Conservation (phyloP, 2,113 vertebrate genomes). For the Clinocottus analis region DNA sequence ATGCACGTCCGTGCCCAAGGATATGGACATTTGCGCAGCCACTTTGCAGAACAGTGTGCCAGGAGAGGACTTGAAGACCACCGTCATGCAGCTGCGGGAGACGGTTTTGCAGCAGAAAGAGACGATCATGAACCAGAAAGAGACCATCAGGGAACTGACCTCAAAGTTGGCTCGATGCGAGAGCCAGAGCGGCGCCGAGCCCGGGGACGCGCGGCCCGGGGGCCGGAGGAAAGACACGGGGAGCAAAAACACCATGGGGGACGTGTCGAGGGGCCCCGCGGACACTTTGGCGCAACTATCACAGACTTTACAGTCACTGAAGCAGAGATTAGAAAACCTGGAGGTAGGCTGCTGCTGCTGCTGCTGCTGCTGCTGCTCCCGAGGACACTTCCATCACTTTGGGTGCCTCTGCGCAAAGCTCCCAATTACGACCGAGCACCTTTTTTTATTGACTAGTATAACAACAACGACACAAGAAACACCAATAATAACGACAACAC, state of each 20-base stretch:
- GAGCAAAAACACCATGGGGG: slow-evolving; percentile 95
- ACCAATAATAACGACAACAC: background rate
- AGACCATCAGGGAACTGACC: slow-evolving; percentile 96
- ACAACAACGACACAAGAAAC: background rate
- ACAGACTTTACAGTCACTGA: slow-evolving; percentile 95
- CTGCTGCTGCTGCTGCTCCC: slow-evolving; percentile 24
- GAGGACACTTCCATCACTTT: slow-evolving; percentile 18
- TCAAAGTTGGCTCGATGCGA: slow-evolving; percentile 95
- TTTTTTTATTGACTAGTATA: background rate
- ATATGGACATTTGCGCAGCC: slow-evolving; percentile 94
- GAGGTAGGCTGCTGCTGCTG: slow-evolving; percentile 90
- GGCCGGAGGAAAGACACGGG: slow-evolving; percentile 85
- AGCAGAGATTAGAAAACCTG: slow-evolving; percentile 93
- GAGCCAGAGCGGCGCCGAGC: slow-evolving; percentile 88
- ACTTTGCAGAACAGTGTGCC: slow-evolving; percentile 88
- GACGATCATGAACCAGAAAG: slow-evolving; percentile 97
- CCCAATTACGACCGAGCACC: background rate
- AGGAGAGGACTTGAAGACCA: slow-evolving; percentile 90
- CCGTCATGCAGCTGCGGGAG: slow-evolving; percentile 94
- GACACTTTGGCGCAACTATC: slow-evolving; percentile 95
- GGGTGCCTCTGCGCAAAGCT: slow-evolving; percentile 19
- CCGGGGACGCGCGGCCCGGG: slow-evolving; percentile 82
- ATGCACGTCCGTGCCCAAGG: slow-evolving; percentile 96
- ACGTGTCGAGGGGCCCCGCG: slow-evolving; percentile 91
- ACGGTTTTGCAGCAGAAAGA: slow-evolving; percentile 97